A percentile compares a stretch with the other conserved stretches of the same genome.
Evolutionary conservation across 1,140 invertebrate species (phyloP).

Genomic region (Drosophila burlai): DNA sequence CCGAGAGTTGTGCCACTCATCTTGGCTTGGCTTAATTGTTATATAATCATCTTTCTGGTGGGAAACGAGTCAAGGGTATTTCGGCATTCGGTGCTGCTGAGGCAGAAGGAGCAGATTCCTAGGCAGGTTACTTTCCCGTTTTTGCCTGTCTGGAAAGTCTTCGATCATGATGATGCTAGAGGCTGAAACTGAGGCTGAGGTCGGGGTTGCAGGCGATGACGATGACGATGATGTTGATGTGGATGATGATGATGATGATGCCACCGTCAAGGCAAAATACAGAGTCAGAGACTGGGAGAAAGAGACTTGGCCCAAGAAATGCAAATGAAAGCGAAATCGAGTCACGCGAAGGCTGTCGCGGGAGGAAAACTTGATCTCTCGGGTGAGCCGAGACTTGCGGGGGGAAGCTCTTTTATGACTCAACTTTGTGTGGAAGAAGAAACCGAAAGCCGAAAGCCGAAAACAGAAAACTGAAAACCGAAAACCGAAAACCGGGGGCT

Average conservation of each 20-base stretch:
- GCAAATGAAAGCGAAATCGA: constrained; percentile 74
- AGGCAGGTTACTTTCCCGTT: constrained; percentile 13
- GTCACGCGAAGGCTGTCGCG: constrained; percentile 59
- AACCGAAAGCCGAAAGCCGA: not conserved
- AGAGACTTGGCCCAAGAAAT: constrained; percentile 46
- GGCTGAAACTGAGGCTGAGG: not conserved
- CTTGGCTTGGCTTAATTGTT: not conserved
- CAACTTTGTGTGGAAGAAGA: constrained; percentile 40
- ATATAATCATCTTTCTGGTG: not conserved
- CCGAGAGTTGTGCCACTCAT: not conserved
- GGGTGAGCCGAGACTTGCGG: not conserved
- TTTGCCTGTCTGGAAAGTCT: constrained; percentile 29
- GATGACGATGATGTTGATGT: not conserved
- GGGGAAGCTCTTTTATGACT: constrained; percentile 50
- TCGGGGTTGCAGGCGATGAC: constrained; percentile 10
- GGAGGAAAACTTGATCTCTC: constrained; percentile 52
- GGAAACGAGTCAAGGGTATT: not conserved
- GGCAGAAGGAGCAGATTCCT: constrained; percentile 24
- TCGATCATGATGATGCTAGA: not conserved
- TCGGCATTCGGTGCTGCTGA: not conserved
- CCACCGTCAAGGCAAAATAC: constrained; percentile 15
- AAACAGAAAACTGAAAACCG: not conserved
- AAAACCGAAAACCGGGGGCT: constrained; percentile 3
- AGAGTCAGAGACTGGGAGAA: constrained; percentile 26
- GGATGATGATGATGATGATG: not conserved